phyloP scores from a whole-genome alignment of 2,888 invertebrate species.

The Erannis defoliaria region DNA sequence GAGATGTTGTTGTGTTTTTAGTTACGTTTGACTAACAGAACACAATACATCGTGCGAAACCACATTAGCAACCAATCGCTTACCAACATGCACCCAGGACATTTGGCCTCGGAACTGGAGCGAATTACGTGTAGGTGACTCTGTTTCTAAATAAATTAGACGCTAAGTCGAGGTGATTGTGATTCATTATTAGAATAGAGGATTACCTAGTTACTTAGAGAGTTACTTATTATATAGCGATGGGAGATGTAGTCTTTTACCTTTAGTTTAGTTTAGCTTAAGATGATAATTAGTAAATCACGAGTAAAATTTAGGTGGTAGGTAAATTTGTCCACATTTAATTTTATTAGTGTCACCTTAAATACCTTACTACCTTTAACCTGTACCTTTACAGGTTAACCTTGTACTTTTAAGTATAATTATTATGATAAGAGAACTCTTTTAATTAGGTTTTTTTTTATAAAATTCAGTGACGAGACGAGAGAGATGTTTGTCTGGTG shows the following conservation, averaged over 20 bases:
- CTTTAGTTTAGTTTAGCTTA: constrained; percentile 2
- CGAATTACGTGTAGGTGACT: constrained; percentile 17
- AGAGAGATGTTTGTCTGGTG: too few species aligned
- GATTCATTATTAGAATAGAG: constrained; percentile 18
- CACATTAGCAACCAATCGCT: not conserved
- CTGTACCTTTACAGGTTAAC: too few species aligned
- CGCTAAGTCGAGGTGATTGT: constrained; percentile 4
- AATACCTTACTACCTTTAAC: too few species aligned
- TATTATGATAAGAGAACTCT: too few species aligned
- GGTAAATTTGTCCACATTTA: not conserved
- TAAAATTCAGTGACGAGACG: too few species aligned
- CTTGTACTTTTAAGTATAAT: too few species aligned
- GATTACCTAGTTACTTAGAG: constrained; percentile 10
- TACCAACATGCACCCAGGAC: not conserved
- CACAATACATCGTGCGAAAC: too few species aligned
- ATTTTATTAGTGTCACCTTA: too few species aligned
- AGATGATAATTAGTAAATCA: not conserved
- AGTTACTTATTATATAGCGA: not conserved
- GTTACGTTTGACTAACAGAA: too few species aligned
- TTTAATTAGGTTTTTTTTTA: too few species aligned
- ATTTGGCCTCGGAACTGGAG: not conserved
- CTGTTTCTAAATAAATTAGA: constrained; percentile 20
- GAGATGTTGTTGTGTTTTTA: too few species aligned
- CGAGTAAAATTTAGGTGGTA: not conserved
- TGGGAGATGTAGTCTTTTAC: not conserved